A percentile compares a stretch with the other conserved stretches of the same genome.
Evolutionary conservation across 2,113 vertebrate genomes (phyloP).

Genomic region (Garra rufa): DNA sequence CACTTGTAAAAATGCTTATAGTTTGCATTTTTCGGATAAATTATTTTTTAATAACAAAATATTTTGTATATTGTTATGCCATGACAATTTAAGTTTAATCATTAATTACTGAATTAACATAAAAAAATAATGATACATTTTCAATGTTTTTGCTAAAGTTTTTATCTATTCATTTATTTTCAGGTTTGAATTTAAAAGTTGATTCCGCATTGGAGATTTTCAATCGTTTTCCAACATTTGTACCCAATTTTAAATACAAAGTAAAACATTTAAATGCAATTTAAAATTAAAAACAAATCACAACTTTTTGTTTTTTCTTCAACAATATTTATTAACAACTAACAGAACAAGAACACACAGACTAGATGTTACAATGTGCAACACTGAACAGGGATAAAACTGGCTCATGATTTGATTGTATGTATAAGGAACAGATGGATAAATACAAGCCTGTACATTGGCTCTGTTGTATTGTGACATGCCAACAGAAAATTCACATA

Average conservation of each 20-base stretch:
- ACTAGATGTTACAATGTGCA: conserved; percentile 63
- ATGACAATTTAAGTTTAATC: neutral
- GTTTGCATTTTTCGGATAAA: neutral
- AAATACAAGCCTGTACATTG: neutral
- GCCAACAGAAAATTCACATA: neutral
- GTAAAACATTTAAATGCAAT: neutral
- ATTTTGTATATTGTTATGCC: too few species aligned
- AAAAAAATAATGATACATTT: neutral
- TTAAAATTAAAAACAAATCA: neutral
- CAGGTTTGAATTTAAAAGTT: neutral
- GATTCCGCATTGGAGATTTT: neutral
- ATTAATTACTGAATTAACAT: neutral
- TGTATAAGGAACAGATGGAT: conserved; percentile 4
- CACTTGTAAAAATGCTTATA: neutral
- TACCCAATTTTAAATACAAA: neutral
- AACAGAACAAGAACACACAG: conserved; percentile 62
- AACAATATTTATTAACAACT: conserved; percentile 70
- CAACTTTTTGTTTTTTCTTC: conserved; percentile 47
- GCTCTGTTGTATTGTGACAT: neutral
- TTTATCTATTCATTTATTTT: neutral
- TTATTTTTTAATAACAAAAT: neutral
- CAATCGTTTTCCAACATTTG: neutral
- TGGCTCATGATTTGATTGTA: conserved; percentile 37
- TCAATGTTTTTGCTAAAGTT: neutral
- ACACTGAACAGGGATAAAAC: conserved; percentile 45